phyloP scores from a whole-genome alignment of 1,140 invertebrate genomes.

The Saccostrea glomerata region DNA sequence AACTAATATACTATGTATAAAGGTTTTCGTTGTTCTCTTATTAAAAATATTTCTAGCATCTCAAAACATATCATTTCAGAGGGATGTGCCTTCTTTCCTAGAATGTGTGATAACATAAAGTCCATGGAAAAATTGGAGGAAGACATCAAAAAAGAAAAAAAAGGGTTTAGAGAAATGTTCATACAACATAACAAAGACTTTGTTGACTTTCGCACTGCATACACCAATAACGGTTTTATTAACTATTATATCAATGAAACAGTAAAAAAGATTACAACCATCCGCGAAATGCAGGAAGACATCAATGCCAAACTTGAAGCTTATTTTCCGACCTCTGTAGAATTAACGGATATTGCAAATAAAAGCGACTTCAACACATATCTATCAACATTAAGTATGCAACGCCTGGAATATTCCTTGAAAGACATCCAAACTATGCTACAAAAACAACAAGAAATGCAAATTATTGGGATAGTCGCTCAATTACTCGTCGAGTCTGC shows the following conservation, averaged over 20 bases:
- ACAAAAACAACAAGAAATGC: not conserved
- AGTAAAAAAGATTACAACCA: not conserved
- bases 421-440: not conserved
- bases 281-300: not conserved
- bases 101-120: not conserved
- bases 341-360: too few species aligned
- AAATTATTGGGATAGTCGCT: not conserved
- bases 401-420: not conserved
- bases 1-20: not conserved
- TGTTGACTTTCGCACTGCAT: not conserved
- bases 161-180: not conserved
- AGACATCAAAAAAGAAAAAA: not conserved
- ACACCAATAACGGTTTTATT: not conserved
- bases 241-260: not conserved
- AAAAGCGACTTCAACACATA: too few species aligned
- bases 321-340: not conserved
- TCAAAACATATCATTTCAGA: not conserved
- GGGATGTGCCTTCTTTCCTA: not conserved
- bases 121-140: not conserved
- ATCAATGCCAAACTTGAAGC: not conserved
- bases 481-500: not conserved
- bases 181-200: not conserved
- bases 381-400: not conserved
- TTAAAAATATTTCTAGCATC: too few species aligned
- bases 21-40: too few species aligned